Conservation (phyloP, 2,797 vertebrate genomes). For the Melanotaenia trifasciata region DNA sequence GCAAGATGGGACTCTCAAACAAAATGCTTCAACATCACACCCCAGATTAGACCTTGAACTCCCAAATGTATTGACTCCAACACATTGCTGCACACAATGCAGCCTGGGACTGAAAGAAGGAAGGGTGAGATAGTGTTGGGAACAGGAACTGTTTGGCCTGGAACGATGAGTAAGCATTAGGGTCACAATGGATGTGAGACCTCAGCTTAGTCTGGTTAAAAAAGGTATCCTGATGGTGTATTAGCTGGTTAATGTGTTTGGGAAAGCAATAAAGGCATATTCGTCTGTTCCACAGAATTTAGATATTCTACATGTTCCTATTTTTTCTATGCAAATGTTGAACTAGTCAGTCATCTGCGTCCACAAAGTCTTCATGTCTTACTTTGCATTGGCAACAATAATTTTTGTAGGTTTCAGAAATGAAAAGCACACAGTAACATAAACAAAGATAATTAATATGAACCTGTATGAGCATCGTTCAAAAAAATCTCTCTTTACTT, state of each 20-base stretch:
- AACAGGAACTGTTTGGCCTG: slow-evolving; percentile 46
- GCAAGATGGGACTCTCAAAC: not conserved
- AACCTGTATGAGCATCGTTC: too few relatives aligned
- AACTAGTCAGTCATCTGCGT: too few relatives aligned
- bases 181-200: not conserved
- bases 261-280: not conserved
- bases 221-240: not conserved
- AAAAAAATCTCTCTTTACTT: too few relatives aligned
- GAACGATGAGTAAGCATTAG: slow-evolving; percentile 41
- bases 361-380: not conserved
- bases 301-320: too few relatives aligned
- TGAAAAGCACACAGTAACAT: too few relatives aligned
- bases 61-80: slow-evolving; percentile 16
- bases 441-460: too few relatives aligned
- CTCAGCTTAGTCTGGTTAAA: too few relatives aligned
- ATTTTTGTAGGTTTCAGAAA: too few relatives aligned
- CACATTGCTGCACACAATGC: slow-evolving; percentile 33
- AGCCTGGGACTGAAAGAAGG: slow-evolving; percentile 15
- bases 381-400: too few relatives aligned
- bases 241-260: too few relatives aligned
- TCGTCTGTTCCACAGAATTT: not conserved
- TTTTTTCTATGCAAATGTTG: too few relatives aligned
- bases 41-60: slow-evolving; percentile 32
- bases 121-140: slow-evolving; percentile 12
- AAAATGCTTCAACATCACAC: slow-evolving; percentile 19